Percentiles rank a stretch among this genome's conserved stretches.
phyloP scores from a whole-genome alignment of 37 sponge, comb jelly and placozoan species.

The Spongia lamella region DNA sequence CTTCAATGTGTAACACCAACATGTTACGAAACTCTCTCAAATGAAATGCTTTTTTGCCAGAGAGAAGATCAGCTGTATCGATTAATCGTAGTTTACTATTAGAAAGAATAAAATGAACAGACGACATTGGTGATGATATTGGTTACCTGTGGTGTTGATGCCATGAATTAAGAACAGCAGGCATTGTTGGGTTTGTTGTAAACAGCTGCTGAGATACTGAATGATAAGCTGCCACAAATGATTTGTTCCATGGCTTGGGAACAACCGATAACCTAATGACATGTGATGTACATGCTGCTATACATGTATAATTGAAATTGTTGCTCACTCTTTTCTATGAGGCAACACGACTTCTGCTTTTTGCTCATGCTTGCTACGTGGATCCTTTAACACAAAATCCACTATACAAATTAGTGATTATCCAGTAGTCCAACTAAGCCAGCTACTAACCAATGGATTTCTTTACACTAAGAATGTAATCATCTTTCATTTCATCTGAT shows the following conservation, averaged over 20 bases:
- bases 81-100: slow-evolving; percentile 67
- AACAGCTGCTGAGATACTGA: slow-evolving; percentile 57
- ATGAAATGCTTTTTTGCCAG: slow-evolving; percentile 63
- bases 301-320: not conserved
- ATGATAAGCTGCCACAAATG: slow-evolving; percentile 26
- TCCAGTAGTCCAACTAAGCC: too few species aligned
- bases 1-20: slow-evolving; percentile 76
- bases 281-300: not conserved
- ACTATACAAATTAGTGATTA: slow-evolving; percentile 46
- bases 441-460: slow-evolving; percentile 94
- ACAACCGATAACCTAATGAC: slow-evolving; percentile 56
- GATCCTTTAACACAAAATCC: slow-evolving; percentile 97
- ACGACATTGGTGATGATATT: not conserved
- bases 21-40: slow-evolving; percentile 59
- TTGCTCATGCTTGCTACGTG: slow-evolving; percentile 64
- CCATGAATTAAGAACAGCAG: slow-evolving; percentile 85
- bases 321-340: slow-evolving; percentile 65
- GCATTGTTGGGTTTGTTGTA: slow-evolving; percentile 83
- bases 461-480: slow-evolving; percentile 95
- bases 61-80: slow-evolving; percentile 39
- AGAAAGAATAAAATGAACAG: not conserved
- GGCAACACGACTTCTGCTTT: slow-evolving; percentile 24
- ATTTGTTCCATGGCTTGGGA: slow-evolving; percentile 92
- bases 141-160: slow-evolving; percentile 63
- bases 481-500: slow-evolving; percentile 96